A percentile compares a stretch with the other conserved stretches of the same genome.
These are phyloP conservation scores for Laupala kohalensis DNA, from an alignment of 1,140 invertebrate species.

Conservation along the genomic window DNA sequence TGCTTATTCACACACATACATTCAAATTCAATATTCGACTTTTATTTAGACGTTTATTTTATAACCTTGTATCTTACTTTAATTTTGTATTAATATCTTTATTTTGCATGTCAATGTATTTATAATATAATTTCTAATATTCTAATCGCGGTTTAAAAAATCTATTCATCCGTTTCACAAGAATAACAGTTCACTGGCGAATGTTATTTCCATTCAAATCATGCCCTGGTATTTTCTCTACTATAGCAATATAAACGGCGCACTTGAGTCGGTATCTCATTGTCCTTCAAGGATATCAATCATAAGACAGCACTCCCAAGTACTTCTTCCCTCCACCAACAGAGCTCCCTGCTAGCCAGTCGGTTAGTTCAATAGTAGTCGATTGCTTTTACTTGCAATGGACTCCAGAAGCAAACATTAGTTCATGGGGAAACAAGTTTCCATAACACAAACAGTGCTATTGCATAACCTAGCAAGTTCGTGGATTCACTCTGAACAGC, in stretches of 20 bases:
- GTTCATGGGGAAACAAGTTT: not conserved
- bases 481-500: no score
- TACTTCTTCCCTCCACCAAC: not conserved
- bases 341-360: not conserved
- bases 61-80: not conserved
- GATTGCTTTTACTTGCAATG: no score
- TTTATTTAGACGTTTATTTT: no score
- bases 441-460: not conserved
- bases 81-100: not conserved
- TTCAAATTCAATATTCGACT: no score
- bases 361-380: not conserved
- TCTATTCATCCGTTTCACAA: no score
- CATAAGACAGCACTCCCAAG: not conserved
- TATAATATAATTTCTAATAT: not conserved
- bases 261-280: no score
- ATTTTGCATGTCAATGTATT: not conserved
- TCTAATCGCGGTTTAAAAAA: no score
- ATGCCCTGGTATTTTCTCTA: no score
- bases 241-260: no score
- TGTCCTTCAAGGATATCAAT: not conserved
- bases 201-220: no score
- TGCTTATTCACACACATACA: no score
- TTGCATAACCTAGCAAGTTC: not conserved
- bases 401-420: not conserved
- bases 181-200: no score